Conservation (phyloP, 2,888 invertebrate species). For the Lycia hirtaria region DNA sequence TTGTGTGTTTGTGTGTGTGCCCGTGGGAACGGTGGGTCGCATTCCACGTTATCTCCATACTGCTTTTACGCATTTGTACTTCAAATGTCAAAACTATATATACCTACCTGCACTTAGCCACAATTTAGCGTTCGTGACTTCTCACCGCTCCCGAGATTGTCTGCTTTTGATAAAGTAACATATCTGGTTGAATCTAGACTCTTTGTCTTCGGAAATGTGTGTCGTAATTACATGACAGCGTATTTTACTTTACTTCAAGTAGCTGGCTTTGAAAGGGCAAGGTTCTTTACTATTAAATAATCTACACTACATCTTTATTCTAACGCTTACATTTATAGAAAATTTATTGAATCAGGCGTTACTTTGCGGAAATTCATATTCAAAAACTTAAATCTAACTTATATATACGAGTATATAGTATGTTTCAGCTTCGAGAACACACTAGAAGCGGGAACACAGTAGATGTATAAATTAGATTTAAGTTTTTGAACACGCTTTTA, state of each 20-base stretch:
- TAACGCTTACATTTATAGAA: too few relatives aligned
- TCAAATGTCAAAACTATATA: constrained; percentile 50
- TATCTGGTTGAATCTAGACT: constrained; percentile 26
- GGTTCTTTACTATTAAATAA: constrained; percentile 5
- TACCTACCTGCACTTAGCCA: constrained; percentile 34
- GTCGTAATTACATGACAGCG: constrained; percentile 22
- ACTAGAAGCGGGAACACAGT: too few relatives aligned
- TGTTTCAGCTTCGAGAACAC: too few relatives aligned
- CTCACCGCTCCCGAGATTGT: constrained; percentile 45
- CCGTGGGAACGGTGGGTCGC: not conserved
- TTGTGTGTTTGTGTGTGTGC: not conserved
- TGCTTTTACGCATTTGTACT: constrained; percentile 33
- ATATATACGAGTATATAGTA: too few relatives aligned
- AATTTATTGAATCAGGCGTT: too few relatives aligned
- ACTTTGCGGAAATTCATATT: too few relatives aligned
- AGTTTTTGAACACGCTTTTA: too few relatives aligned
- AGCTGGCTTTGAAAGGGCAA: constrained; percentile 22
- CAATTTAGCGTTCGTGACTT: constrained; percentile 45
- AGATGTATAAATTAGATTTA: too few relatives aligned
- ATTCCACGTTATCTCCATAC: not conserved
- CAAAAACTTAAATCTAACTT: too few relatives aligned
- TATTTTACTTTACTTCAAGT: constrained; percentile 20
- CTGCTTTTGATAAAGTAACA: constrained; percentile 44
- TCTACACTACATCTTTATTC: too few relatives aligned
- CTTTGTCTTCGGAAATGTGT: constrained; percentile 29